Evolutionary conservation across 2,797 vertebrate genomes (phyloP).

Genomic region (Sylvilagus floridanus): DNA sequence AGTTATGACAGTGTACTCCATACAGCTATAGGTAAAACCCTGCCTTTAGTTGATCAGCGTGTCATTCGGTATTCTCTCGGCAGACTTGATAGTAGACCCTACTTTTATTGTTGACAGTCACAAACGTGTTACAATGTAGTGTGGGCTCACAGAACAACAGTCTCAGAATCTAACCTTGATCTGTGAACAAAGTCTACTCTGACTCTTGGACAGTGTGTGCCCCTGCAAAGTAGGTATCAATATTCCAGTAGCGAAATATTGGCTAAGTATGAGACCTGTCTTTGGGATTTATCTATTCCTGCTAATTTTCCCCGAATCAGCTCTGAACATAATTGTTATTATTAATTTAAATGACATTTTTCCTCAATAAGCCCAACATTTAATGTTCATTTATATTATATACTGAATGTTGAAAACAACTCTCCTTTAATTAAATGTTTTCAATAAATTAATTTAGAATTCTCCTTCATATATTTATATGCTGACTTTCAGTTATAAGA

Average conservation of each 20-base stretch:
- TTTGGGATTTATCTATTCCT: neutral
- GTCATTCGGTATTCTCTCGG: neutral
- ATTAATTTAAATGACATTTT: slow-evolving; percentile 24
- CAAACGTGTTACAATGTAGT: neutral
- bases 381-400: neutral
- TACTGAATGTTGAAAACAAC: neutral
- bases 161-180: neutral
- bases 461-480: neutral
- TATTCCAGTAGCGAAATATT: neutral
- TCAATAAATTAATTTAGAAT: slow-evolving; percentile 52
- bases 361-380: neutral
- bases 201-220: neutral
- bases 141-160: neutral
- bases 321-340: neutral
- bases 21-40: neutral
- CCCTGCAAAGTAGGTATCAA: neutral
- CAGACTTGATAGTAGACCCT: neutral
- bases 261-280: neutral
- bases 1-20: neutral
- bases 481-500: slow-evolving; percentile 55
- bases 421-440: slow-evolving; percentile 5
- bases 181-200: neutral
- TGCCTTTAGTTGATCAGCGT: neutral
- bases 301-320: neutral
- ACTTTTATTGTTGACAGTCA: neutral